A percentile compares a stretch with the other conserved stretches of the same genome.
Conservation (phyloP, 2,113 vertebrate species). For the Rana temporaria region DNA sequence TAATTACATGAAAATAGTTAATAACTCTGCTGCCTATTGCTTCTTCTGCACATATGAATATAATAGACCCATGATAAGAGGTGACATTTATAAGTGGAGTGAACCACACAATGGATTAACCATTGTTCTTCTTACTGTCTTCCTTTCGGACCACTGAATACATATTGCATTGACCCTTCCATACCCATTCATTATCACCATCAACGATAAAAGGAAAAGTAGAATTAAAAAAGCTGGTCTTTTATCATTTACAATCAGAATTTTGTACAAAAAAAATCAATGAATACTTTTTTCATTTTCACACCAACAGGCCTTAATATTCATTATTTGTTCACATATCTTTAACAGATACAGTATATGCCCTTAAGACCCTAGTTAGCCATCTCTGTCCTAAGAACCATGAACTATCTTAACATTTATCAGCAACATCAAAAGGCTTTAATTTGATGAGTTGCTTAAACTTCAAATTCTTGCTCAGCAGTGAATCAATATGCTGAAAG, state of each 20-base stretch:
- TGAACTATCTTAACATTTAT: slow-evolving; percentile 34
- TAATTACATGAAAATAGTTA: background rate
- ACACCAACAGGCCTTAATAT: background rate
- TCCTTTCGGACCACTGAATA: background rate
- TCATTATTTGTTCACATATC: background rate
- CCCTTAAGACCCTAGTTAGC: background rate
- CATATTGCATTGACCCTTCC: background rate
- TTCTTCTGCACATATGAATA: background rate
- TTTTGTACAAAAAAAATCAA: background rate
- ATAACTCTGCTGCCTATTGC: background rate
- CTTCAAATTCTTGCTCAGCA: slow-evolving; percentile 19
- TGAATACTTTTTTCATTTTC: background rate
- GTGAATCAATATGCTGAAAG: slow-evolving; percentile 43
- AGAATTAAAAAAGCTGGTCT: background rate
- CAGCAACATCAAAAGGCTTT: slow-evolving; percentile 16
- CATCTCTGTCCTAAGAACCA: slow-evolving; percentile 1
- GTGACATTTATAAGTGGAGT: slow-evolving; percentile 5
- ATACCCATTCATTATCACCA: background rate
- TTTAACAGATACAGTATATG: no score
- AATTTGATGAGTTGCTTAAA: slow-evolving; percentile 33
- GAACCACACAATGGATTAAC: background rate
- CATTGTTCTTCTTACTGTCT: slow-evolving; percentile 23
- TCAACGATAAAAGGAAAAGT: background rate
- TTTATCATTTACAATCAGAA: background rate
- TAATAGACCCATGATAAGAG: background rate